Evolutionary conservation across 2,113 vertebrate genomes (phyloP).

Genomic region (Chaenogobius annularis): DNA sequence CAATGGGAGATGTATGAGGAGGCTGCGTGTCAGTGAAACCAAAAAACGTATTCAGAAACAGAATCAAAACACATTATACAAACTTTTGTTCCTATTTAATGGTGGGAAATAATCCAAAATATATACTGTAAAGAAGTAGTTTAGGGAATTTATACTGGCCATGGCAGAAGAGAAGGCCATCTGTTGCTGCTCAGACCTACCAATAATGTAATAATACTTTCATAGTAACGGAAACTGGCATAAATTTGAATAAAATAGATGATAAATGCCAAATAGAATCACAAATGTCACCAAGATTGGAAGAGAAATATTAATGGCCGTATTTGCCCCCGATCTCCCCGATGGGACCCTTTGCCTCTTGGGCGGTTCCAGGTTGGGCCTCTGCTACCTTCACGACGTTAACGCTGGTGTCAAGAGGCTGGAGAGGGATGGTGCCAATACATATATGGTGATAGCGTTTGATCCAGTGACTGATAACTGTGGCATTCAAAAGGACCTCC

Average conservation of each 20-base stretch:
- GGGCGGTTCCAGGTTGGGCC: too few species aligned
- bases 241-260: constrained; percentile 35
- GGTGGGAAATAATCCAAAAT: too few species aligned
- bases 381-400: too few species aligned
- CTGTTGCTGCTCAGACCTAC: neutral
- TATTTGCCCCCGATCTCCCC: too few species aligned
- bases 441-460: too few species aligned
- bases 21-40: neutral
- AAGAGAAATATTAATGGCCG: neutral
- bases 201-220: constrained; percentile 8
- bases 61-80: neutral
- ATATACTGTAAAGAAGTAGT: too few species aligned
- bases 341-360: too few species aligned
- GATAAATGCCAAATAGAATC: constrained; percentile 18
- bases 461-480: too few species aligned
- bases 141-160: too few species aligned
- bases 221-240: constrained; percentile 18
- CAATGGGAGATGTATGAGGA: constrained; percentile 2
- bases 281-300: constrained; percentile 34
- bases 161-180: neutral
- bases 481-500: too few species aligned
- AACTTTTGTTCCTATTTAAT: neutral
- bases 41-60: neutral
- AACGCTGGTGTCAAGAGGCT: too few species aligned
- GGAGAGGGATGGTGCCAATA: too few species aligned